Evolutionary conservation across 2,888 invertebrate genomes (phyloP), one percentile per base, ranked within the genome.

Genomic region (Tineola bisselliella): DNA sequence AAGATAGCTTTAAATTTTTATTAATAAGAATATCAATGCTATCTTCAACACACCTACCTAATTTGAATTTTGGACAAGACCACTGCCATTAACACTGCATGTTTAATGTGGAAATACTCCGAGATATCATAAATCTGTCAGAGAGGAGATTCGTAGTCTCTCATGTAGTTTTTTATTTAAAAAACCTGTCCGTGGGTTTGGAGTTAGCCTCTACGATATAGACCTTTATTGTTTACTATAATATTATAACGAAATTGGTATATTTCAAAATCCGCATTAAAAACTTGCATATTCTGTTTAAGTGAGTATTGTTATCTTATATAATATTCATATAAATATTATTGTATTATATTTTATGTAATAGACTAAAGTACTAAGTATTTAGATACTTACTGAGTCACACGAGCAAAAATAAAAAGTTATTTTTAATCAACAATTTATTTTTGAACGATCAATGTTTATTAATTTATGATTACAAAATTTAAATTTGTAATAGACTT

Each of bases 21-120:
- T 18, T 52, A 18, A 52, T 54, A 54, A 25, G 18, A 25, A 25
- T 10, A 54, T 54, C 19, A 25, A 54, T 52, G 52, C 15, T 15
- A 25, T 54, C 33, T 33, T 15, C 58, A 19, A 15, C 58, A 33
- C 58, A 58, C 31, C 58, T 30, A 31, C 15, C 58, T 33, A 19
- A 58, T 17, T 58, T 19, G 58, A 33, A 31, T 31, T 31, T 15
- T 17, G 33, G 58, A 58, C 58, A 33, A 31, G 56, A n/a, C 33
- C 33, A 33, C 13, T 58, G 33, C 58, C 58, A 58, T 58, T 58
- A 58, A 58, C 58, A 58, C 58, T 33, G 58, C 58, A 58, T 58
- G 30, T 33, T 58, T 58, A 58, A 58, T 58, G 58, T 58, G 58
- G 58, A 58, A 58, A 58, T 58, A 33, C 58, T 33, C 15, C 33